Percentiles rank a stretch among this genome's conserved stretches.
Evolutionary conservation across 2,888 invertebrate species (phyloP).

Genomic region (Apodemia hepburni): DNA sequence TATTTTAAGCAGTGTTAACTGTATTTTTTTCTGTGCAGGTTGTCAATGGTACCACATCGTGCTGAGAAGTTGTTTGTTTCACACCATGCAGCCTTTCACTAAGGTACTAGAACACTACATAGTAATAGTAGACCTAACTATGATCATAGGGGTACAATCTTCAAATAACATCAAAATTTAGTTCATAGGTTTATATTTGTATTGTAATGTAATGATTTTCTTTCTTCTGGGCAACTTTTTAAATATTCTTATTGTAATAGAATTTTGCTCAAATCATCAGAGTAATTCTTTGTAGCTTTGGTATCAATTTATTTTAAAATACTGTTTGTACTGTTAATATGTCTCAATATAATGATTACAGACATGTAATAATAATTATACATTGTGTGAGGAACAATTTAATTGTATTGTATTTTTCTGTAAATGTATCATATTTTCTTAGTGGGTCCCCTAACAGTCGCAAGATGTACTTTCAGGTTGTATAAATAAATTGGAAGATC

Average conservation of each 20-base stretch:
- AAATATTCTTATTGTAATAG: constrained; percentile 15
- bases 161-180: constrained; percentile 51
- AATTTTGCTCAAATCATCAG: background rate
- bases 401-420: constrained; percentile 29
- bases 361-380: constrained; percentile 7
- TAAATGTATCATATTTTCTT: constrained; percentile 43
- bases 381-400: constrained; percentile 21
- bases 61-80: constrained; percentile 16
- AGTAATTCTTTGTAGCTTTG: constrained; percentile 2
- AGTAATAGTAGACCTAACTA: constrained; percentile 29
- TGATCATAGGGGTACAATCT: constrained; percentile 62
- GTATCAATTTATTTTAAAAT: constrained; percentile 11
- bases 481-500: constrained; percentile 50
- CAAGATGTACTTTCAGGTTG: constrained; percentile 65
- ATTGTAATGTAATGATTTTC: constrained; percentile 28
- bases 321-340: constrained; percentile 13
- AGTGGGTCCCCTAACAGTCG: constrained; percentile 46
- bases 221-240: constrained; percentile 28
- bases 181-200: constrained; percentile 37
- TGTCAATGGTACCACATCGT: constrained; percentile 47
- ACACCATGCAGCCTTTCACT: constrained; percentile 8
- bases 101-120: constrained; percentile 19
- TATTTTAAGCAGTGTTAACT: no score
- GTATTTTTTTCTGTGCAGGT: constrained; percentile 43
- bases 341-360: constrained; percentile 14